phyloP scores from a whole-genome alignment of 2,113 vertebrate genomes.

The Bujurquina vittata region DNA sequence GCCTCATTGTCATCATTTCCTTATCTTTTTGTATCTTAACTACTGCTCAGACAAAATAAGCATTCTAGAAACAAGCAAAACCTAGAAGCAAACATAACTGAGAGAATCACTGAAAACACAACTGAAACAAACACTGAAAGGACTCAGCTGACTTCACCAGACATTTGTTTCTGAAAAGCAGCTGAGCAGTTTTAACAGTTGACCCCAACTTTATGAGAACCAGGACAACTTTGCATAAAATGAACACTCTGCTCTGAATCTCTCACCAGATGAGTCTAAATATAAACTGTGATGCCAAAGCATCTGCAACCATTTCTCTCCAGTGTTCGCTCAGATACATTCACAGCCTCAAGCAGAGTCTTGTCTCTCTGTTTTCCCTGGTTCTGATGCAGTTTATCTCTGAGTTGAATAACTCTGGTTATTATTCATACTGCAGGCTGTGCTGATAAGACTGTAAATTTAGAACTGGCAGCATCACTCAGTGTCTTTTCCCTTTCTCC shows the following conservation, averaged over 20 bases:
- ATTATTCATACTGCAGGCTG: constrained; percentile 46
- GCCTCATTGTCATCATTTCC: background rate
- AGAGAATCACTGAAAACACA: background rate
- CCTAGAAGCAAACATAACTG: background rate
- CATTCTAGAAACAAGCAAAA: background rate
- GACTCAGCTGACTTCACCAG: background rate
- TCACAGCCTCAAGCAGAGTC: constrained; percentile 13
- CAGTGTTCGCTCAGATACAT: constrained; percentile 25
- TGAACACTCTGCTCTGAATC: constrained; percentile 1
- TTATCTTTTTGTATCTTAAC: background rate
- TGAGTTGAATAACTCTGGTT: constrained; percentile 26
- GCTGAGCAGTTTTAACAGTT: background rate
- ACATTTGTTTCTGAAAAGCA: background rate
- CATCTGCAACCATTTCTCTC: constrained; percentile 27
- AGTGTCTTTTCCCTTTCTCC: background rate
- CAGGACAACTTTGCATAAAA: constrained; percentile 13
- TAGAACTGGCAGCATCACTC: constrained; percentile 16
- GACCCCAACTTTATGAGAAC: background rate
- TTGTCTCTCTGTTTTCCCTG: constrained; percentile 1
- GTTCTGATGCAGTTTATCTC: constrained; percentile 34
- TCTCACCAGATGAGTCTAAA: constrained; percentile 12
- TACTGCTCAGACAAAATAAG: background rate
- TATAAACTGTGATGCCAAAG: constrained; percentile 32
- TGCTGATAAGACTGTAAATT: constrained; percentile 43
- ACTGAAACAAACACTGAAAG: background rate